Evolutionary conservation across 1,140 invertebrate species (phyloP).

Genomic region (Epicauta chinensis): DNA sequence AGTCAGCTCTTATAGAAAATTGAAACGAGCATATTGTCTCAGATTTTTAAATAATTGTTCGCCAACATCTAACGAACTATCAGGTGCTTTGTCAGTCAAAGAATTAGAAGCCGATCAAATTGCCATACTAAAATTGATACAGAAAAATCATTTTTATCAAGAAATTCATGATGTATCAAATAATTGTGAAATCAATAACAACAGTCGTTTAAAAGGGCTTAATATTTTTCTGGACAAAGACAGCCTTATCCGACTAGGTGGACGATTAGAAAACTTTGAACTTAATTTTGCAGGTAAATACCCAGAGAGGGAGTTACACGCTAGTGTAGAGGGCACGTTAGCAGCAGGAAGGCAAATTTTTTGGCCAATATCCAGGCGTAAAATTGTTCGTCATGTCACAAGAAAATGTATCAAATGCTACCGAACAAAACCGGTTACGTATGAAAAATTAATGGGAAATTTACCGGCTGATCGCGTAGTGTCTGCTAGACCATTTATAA

Average conservation of each 20-base stretch:
- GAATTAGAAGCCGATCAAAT: too few relatives aligned
- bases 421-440: constrained; percentile 7
- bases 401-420: constrained; percentile 4
- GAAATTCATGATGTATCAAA: constrained; percentile 2
- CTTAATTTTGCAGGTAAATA: not conserved
- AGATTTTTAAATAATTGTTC: too few relatives aligned
- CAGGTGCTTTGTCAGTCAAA: too few relatives aligned
- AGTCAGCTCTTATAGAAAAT: too few relatives aligned
- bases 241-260: too few relatives aligned
- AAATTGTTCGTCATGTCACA: constrained; percentile 17
- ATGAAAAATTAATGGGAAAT: constrained; percentile 21
- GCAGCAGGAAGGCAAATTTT: constrained; percentile 18
- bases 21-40: too few relatives aligned
- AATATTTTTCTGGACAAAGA: not conserved
- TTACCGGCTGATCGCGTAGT: constrained; percentile 13
- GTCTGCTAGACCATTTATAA: constrained; percentile 21
- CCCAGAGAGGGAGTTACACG: constrained; percentile 6
- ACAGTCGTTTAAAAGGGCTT: not conserved
- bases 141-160: too few relatives aligned
- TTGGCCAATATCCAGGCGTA: constrained; percentile 20
- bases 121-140: too few relatives aligned
- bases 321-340: constrained; percentile 2
- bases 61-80: too few relatives aligned
- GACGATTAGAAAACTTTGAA: too few relatives aligned
- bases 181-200: not conserved